Conservation (phyloP, 2,113 vertebrate species). For the Oryzias celebensis region DNA sequence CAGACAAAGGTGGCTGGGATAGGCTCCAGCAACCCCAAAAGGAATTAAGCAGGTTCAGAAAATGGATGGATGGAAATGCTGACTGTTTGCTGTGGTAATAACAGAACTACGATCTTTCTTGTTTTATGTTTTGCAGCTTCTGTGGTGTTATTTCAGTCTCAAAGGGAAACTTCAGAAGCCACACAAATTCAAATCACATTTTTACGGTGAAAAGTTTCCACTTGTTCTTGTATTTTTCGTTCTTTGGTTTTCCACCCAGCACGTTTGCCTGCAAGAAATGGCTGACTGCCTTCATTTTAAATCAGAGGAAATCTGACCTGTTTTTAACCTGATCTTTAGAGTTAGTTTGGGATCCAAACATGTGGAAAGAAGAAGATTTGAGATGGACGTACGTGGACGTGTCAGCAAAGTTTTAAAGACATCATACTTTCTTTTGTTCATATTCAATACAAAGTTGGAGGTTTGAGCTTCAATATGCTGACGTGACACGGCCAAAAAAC, state of each 20-base stretch:
- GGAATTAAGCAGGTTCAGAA: neutral
- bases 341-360: neutral
- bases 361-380: neutral
- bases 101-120: neutral
- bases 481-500: no score
- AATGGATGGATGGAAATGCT: neutral
- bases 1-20: no score
- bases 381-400: neutral
- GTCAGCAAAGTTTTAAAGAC: no score
- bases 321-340: neutral
- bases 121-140: neutral
- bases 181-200: slow-evolving; percentile 9
- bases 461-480: no score
- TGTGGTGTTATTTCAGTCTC: neutral
- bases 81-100: neutral
- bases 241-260: slow-evolving; percentile 4
- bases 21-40: no score
- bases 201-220: slow-evolving; percentile 21
- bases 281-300: neutral
- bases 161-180: slow-evolving; percentile 5
- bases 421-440: no score
- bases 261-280: neutral
- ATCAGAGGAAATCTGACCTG: neutral
- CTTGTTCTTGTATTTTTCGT: neutral
- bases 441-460: no score